Evolutionary conservation across 2,888 invertebrate genomes (phyloP).

Genomic region (Byasa hedistus): DNA sequence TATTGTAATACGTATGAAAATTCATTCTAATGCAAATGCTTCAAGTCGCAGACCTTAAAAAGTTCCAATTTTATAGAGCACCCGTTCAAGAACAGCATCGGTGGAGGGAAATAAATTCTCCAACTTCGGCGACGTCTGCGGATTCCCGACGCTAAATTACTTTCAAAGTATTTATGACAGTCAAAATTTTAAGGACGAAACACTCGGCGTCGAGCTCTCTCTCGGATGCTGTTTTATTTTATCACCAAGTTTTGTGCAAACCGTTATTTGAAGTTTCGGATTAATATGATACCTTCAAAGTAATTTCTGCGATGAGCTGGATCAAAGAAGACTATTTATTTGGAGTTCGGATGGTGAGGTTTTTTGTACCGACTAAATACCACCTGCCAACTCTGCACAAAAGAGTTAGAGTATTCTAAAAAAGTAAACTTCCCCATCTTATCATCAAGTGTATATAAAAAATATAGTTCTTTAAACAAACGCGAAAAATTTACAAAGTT

Average conservation of each 20-base stretch:
- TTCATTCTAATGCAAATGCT: background rate
- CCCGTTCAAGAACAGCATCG: background rate
- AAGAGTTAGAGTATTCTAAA: too few relatives aligned
- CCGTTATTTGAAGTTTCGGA: background rate
- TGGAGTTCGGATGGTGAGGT: background rate
- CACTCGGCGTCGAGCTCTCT: background rate
- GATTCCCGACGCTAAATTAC: background rate
- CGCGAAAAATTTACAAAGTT: too few relatives aligned
- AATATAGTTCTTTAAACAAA: too few relatives aligned
- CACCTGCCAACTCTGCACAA: too few relatives aligned
- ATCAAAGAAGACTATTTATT: background rate
- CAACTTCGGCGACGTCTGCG: slow-evolving; percentile 1
- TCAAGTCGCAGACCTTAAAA: background rate
- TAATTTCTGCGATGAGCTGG: background rate
- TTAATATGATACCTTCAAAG: background rate
- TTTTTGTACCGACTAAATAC: background rate
- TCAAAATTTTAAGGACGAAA: slow-evolving; percentile 2
- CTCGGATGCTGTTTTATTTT: background rate
- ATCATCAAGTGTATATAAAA: too few relatives aligned
- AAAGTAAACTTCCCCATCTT: too few relatives aligned
- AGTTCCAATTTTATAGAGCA: background rate
- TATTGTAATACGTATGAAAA: background rate
- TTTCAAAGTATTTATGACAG: slow-evolving; percentile 3
- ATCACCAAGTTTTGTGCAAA: background rate
- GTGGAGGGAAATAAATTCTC: background rate